phyloP scores from a whole-genome alignment of 1,140 invertebrate species.

The Apis laboriosa region DNA sequence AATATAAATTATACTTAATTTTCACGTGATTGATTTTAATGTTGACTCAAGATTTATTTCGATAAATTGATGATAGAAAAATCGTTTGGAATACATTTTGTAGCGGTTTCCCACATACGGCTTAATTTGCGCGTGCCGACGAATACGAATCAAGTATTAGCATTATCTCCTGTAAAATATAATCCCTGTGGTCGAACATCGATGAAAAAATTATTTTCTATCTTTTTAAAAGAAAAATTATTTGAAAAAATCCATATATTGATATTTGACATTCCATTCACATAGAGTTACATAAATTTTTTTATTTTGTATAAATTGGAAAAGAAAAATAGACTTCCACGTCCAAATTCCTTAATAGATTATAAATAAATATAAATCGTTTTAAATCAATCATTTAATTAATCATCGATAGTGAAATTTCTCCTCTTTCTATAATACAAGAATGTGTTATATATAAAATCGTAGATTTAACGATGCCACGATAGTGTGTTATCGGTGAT shows the following conservation, averaged over 20 bases:
- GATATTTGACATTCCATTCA: not conserved
- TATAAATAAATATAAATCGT: no score
- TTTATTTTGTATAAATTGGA: no score
- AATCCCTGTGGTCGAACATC: constrained; percentile 3
- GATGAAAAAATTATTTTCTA: constrained; percentile 18
- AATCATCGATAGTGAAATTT: no score
- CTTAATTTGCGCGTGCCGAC: constrained; percentile 65
- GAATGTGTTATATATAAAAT: not conserved
- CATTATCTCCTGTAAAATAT: constrained; percentile 19
- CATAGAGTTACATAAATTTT: no score
- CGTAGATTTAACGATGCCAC: not conserved
- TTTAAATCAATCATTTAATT: no score
- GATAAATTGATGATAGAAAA: constrained; percentile 26
- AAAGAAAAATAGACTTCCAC: no score
- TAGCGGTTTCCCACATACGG: constrained; percentile 70
- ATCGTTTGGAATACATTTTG: constrained; percentile 44
- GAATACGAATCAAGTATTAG: constrained; percentile 70
- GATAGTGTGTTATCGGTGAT: no score
- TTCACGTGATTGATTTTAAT: not conserved
- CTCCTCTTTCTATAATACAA: no score
- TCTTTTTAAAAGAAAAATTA: not conserved
- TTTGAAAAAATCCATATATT: not conserved
- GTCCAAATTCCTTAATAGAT: no score
- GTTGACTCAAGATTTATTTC: not conserved
- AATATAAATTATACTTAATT: not conserved